Evolutionary conservation across 1,140 invertebrate genomes (phyloP).

Genomic region (Brevipalpus yothersi): DNA sequence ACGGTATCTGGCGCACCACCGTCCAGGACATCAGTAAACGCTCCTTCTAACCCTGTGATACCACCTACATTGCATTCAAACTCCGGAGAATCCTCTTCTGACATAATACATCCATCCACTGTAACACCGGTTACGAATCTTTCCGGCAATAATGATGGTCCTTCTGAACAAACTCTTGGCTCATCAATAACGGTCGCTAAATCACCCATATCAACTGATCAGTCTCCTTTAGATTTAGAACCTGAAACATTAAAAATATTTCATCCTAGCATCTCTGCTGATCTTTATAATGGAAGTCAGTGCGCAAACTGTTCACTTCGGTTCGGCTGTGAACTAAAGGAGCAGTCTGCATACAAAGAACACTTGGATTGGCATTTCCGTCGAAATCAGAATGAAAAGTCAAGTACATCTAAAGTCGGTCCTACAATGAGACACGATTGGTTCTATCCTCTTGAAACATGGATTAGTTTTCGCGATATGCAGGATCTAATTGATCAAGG

Average conservation of each 20-base stretch:
- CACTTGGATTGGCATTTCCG: slow-evolving; percentile 94
- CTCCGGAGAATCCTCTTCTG: no score
- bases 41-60: no score
- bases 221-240: not conserved
- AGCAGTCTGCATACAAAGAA: slow-evolving; percentile 42
- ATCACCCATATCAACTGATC: no score
- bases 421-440: not conserved
- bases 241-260: slow-evolving; percentile 1
- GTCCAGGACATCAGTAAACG: not conserved
- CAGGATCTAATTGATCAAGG: slow-evolving; percentile 35
- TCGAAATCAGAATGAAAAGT: slow-evolving; percentile 62
- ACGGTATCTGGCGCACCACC: no score
- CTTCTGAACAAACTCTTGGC: no score
- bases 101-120: no score
- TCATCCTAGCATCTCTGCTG: slow-evolving; percentile 1
- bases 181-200: no score
- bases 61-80: not conserved
- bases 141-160: no score
- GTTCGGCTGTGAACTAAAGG: slow-evolving; percentile 55
- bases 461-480: slow-evolving; percentile 81
- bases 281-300: slow-evolving; percentile 63
- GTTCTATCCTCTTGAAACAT: slow-evolving; percentile 19
- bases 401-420: not conserved
- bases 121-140: no score
- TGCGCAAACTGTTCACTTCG: slow-evolving; percentile 77